Evolutionary conservation across 1,140 invertebrate species (phyloP).

Genomic region (Pentalonia nigronervosa): DNA sequence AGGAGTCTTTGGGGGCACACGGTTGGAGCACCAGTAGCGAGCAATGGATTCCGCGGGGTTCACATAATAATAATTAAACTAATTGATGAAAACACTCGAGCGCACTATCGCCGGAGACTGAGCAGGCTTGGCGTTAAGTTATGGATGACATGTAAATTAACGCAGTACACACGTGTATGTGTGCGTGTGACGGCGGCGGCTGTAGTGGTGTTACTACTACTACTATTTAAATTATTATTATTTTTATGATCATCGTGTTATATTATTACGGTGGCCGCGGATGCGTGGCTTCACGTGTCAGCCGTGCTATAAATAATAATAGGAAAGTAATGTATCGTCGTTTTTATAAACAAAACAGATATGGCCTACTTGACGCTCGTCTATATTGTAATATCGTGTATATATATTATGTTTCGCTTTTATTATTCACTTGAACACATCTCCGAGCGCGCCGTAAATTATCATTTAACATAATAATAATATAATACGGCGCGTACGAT

Average conservation of each 20-base stretch:
- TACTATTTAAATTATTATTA: background rate
- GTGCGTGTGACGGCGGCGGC: background rate
- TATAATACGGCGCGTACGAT: background rate
- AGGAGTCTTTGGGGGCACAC: background rate
- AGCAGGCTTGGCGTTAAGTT: constrained; percentile 40
- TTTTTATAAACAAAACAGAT: constrained; percentile 28
- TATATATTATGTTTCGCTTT: background rate
- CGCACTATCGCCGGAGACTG: background rate
- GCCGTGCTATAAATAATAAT: constrained; percentile 27
- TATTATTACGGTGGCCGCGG: background rate
- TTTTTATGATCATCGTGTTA: background rate
- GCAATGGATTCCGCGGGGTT: background rate
- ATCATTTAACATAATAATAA: constrained; percentile 11
- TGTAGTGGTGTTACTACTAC: background rate
- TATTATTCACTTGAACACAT: constrained; percentile 16
- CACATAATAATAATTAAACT: background rate
- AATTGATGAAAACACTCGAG: constrained; percentile 30
- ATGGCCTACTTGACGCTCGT: background rate
- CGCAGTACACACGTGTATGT: constrained; percentile 20
- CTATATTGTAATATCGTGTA: background rate
- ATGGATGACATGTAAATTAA: constrained; percentile 48
- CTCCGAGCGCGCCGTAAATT: background rate
- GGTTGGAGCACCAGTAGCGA: background rate
- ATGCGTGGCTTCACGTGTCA: background rate
- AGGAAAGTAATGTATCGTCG: background rate